Percentiles rank a stretch among this genome's conserved stretches.
phyloP scores from a whole-genome alignment of 2,888 invertebrate genomes.

The Polyommatus iphigenia region DNA sequence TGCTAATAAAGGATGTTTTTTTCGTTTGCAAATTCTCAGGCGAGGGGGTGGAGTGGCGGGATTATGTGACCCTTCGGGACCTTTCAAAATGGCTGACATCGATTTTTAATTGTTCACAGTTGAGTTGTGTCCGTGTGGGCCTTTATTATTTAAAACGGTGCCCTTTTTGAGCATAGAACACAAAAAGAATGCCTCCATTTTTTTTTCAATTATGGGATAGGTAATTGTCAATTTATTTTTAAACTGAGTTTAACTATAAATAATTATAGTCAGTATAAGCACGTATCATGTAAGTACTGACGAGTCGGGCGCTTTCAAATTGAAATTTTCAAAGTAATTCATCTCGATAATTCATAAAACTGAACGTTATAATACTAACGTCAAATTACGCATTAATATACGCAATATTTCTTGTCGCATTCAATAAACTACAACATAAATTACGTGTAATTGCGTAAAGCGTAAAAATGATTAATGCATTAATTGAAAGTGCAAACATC shows the following conservation, averaged over 20 bases:
- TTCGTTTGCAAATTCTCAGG: constrained; percentile 56
- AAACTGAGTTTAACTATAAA: no score
- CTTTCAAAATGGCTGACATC: constrained; percentile 37
- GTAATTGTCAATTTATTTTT: not conserved
- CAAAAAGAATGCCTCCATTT: not conserved
- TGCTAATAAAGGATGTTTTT: constrained; percentile 61
- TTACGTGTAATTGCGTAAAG: constrained; percentile 31
- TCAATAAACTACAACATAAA: constrained; percentile 12
- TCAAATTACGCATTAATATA: constrained; percentile 14
- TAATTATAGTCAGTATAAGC: not conserved
- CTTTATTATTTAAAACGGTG: constrained; percentile 14
- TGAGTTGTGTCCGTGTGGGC: not conserved
- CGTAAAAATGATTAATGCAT: constrained; percentile 34
- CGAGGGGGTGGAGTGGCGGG: constrained; percentile 38
- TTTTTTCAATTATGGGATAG: not conserved
- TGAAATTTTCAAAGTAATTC: not conserved
- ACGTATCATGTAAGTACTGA: not conserved
- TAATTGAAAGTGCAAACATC: constrained; percentile 45
- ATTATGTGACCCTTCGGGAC: constrained; percentile 33
- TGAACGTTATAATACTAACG: constrained; percentile 13
- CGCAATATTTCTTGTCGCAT: constrained; percentile 21
- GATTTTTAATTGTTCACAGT: constrained; percentile 28
- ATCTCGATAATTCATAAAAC: constrained; percentile 18
- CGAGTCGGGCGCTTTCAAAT: not conserved
- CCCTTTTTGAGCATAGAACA: not conserved